Base-by-base conservation (phyloP, 1,140 invertebrate species). In the Akabosia matsudoensis region DNA sequence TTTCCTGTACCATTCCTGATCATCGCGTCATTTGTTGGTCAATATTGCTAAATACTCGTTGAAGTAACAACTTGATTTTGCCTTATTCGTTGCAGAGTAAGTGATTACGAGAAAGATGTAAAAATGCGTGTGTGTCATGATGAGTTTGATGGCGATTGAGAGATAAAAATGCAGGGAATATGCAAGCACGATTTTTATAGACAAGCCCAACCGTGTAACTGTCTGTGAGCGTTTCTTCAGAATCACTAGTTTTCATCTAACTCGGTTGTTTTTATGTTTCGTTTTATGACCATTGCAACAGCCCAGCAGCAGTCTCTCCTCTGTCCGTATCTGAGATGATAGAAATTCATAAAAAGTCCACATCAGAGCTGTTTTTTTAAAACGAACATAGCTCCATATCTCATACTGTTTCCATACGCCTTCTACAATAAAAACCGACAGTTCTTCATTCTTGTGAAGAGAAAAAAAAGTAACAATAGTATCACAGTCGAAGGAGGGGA, bases 171-270 rank as follows among this genome's bases (percentile, higher is more conserved):
- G 37, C 18, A 10, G 54, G 54, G n/a, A 61, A 61, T 61, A 61
- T 67, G 61, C 61, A 67, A 67, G 61, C 24, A 56, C 54, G 54
- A 56, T 56, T 67, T 67, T 67, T 67, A 67, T 67, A 67, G 61
- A 67, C 61, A 67, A 67, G 61, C 61, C 61, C 61, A 67, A 30
- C 61, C 1, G 26, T 67, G 22, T n/a, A 28, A 10, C 61, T 67
- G 37, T 45, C 18, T 18, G 37, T 18, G 18, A 10, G 18, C 37
- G 18, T 45, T 45, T 45, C 37, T 45, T 30, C 10, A 28, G 30
- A 67, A 67, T 67, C 61, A 67, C 24, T 67, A 24, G 26, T 67
- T 67, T 22, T 22, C 61, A 67, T 67, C 61, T 67, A 28, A 30
- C 28, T 30, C 61, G 31, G 3, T 67, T 30, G 61, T 67, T 67